Evolutionary conservation across 2,888 invertebrate species (phyloP).

Genomic region (Aspidapion aeneum): DNA sequence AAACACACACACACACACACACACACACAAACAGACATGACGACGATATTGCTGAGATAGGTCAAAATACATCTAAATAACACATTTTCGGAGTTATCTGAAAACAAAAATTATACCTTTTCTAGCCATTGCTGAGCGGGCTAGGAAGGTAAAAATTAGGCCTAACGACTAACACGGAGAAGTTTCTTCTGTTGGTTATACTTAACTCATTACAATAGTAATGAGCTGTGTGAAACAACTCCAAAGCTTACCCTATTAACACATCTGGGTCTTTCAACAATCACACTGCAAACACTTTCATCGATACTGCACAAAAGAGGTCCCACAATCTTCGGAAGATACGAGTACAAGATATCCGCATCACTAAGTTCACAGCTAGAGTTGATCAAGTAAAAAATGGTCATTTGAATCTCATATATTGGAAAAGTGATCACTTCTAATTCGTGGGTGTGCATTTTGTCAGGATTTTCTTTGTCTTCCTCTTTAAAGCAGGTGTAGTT

Average conservation of each 20-base stretch:
- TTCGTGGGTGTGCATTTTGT: slow-evolving; percentile 36
- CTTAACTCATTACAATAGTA: too few relatives aligned
- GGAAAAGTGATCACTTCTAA: slow-evolving; percentile 42
- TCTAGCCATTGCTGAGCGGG: too few relatives aligned
- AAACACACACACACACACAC: too few relatives aligned
- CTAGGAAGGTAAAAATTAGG: too few relatives aligned
- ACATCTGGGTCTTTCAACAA: slow-evolving; percentile 40
- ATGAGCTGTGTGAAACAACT: too few relatives aligned
- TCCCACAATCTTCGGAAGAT: slow-evolving; percentile 40
- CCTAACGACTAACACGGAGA: too few relatives aligned
- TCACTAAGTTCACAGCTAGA: slow-evolving; percentile 38
- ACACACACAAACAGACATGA: too few relatives aligned
- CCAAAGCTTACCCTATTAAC: slow-evolving; percentile 36
- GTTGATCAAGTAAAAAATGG: slow-evolving; percentile 38
- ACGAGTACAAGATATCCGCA: slow-evolving; percentile 38
- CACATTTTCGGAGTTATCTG: too few relatives aligned
- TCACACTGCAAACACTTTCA: slow-evolving; percentile 38
- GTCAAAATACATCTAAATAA: too few relatives aligned
- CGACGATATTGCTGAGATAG: too few relatives aligned
- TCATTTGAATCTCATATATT: slow-evolving; percentile 38
- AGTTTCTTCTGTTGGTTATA: too few relatives aligned
- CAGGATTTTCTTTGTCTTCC: slow-evolving; percentile 23
- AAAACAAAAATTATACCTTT: too few relatives aligned
- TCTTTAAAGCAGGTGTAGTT: slow-evolving; percentile 44
- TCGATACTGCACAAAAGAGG: slow-evolving; percentile 41